phyloP scores from a whole-genome alignment of 1,140 invertebrate species.

The Akabosia matsudoensis region DNA sequence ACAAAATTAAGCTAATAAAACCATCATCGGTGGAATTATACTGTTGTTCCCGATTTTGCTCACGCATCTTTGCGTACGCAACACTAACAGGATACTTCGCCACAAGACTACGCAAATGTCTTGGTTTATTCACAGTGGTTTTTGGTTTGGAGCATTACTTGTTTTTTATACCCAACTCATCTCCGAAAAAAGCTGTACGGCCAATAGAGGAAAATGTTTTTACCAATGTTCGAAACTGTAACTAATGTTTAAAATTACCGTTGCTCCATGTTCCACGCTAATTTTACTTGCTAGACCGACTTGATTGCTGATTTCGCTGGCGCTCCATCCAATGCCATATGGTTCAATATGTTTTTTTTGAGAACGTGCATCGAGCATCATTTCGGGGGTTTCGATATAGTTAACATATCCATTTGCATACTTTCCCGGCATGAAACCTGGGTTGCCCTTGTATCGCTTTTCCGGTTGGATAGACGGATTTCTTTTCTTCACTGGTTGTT shows the following conservation, averaged over 20 bases:
- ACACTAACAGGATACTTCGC: background rate
- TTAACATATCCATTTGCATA: too few relatives aligned
- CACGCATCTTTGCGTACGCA: background rate
- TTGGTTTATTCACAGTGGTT: background rate
- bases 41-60: background rate
- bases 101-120: background rate
- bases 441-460: background rate
- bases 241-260: too few relatives aligned
- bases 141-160: background rate
- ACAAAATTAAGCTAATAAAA: too few relatives aligned
- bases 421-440: too few relatives aligned
- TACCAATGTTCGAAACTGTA: background rate
- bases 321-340: background rate
- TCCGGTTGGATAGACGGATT: constrained; percentile 12
- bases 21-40: too few relatives aligned
- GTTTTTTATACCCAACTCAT: background rate
- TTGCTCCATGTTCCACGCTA: too few relatives aligned
- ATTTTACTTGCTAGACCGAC: background rate
- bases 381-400: too few relatives aligned
- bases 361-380: too few relatives aligned
- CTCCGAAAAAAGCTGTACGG: background rate
- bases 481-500: too few relatives aligned
- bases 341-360: too few relatives aligned
- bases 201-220: background rate
- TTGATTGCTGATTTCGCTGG: constrained; percentile 7